These are phyloP conservation scores for Laspeyria flexula DNA, from an alignment of 2,888 invertebrate species.

Conservation along the genomic window DNA sequence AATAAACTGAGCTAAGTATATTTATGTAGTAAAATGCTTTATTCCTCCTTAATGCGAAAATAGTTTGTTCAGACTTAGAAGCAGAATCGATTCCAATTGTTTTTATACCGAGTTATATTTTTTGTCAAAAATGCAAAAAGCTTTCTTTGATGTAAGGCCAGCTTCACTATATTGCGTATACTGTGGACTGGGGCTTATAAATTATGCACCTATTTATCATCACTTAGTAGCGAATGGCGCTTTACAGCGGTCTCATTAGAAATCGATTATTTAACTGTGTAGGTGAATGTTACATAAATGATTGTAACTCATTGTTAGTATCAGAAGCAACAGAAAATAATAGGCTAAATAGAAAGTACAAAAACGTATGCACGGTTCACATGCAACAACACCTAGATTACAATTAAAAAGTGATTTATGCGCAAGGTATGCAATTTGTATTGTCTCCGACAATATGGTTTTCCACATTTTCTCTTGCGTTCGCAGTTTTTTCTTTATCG, in stretches of 20 bases:
- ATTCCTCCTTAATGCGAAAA: too few relatives aligned
- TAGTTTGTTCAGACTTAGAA: too few relatives aligned
- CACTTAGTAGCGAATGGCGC: slow-evolving; percentile 17
- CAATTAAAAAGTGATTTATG: slow-evolving; percentile 48
- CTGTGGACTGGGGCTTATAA: too few relatives aligned
- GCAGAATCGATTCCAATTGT: too few relatives aligned
- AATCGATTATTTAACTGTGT: slow-evolving; percentile 54
- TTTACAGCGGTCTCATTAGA: slow-evolving; percentile 45
- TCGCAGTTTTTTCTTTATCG: slow-evolving; percentile 2
- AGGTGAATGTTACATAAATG: slow-evolving; percentile 57
- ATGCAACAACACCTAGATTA: slow-evolving; percentile 44
- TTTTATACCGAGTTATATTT: too few relatives aligned
- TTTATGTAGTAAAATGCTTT: too few relatives aligned
- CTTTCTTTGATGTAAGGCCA: too few relatives aligned
- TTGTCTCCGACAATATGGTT: slow-evolving; percentile 29
- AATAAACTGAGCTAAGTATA: too few relatives aligned
- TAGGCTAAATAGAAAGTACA: slow-evolving; percentile 61
- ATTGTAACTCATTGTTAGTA: slow-evolving; percentile 51
- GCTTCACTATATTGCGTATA: too few relatives aligned
- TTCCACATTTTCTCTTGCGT: slow-evolving; percentile 25
- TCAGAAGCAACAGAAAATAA: slow-evolving; percentile 50
- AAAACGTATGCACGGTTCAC: slow-evolving; percentile 49
- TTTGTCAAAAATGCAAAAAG: too few relatives aligned
- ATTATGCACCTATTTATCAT: too few relatives aligned
- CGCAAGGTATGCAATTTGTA: slow-evolving; percentile 27